A percentile compares a stretch with the other conserved stretches of the same genome.
Conservation (phyloP, 1,140 invertebrate genomes). For the Lordiphosa stackelbergi region DNA sequence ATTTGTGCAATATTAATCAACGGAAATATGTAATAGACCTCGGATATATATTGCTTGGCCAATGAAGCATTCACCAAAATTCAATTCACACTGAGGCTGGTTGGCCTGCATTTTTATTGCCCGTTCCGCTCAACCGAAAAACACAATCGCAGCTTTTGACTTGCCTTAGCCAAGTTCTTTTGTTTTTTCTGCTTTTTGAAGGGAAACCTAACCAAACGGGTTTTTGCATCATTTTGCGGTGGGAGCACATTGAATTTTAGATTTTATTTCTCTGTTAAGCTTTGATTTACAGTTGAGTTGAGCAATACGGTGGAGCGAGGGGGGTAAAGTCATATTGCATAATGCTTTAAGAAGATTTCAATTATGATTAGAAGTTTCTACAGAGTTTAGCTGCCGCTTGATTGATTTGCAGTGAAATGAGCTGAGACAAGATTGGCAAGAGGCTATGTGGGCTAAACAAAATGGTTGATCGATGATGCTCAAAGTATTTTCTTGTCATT, state of each 20-base stretch:
- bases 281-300: conserved; percentile 17
- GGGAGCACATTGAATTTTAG: too few relatives aligned
- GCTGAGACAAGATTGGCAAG: conserved; percentile 5
- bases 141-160: conserved; percentile 18
- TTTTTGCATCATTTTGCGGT: conserved; percentile 9
- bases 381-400: conserved; percentile 1
- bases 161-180: conserved; percentile 38
- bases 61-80: conserved; percentile 42
- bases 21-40: too few relatives aligned
- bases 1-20: conserved; percentile 58
- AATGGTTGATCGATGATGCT: conserved; percentile 6
- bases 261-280: too few relatives aligned
- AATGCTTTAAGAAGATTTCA: conserved; percentile 47
- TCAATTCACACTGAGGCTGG: conserved; percentile 36
- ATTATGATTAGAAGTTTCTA: conserved; percentile 36
- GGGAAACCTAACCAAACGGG: conserved; percentile 43
- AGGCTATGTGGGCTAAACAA: conserved; percentile 4
- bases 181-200: conserved; percentile 23
- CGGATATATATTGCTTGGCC: conserved; percentile 3
- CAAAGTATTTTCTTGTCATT: background rate
- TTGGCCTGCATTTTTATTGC: conserved; percentile 29
- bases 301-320: conserved; percentile 15
- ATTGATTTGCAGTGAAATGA: conserved; percentile 13
- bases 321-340: conserved; percentile 30
- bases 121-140: conserved; percentile 32